phyloP scores from a whole-genome alignment of 1,140 invertebrate species.

The Coenobita brevimanus region DNA sequence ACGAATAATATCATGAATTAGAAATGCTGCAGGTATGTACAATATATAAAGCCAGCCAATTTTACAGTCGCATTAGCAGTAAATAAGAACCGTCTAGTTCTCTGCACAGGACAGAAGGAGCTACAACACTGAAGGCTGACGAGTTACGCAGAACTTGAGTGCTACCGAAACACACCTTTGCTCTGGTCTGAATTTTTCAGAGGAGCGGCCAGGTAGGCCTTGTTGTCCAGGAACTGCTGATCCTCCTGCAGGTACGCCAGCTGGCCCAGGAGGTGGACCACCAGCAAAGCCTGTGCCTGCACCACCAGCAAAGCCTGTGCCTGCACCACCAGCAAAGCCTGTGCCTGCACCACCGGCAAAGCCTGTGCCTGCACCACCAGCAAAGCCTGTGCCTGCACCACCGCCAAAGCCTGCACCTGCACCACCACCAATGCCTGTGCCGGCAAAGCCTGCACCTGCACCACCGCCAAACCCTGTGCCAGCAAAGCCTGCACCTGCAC shows the following conservation, averaged over 20 bases:
- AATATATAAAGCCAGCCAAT: no score
- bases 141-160: no score
- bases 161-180: no score
- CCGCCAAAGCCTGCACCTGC: neutral
- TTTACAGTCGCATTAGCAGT: no score
- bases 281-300: neutral
- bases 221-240: neutral
- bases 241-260: neutral
- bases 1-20: no score
- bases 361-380: neutral
- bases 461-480: neutral
- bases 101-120: no score
- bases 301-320: neutral
- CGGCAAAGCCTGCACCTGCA: neutral
- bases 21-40: no score
- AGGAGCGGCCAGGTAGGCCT: neutral
- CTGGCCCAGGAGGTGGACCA: neutral
- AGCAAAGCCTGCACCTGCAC: neutral
- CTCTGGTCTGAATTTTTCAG: no score
- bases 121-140: no score
- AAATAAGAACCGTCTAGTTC: no score
- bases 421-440: neutral
- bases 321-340: neutral
- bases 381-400: neutral
- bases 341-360: neutral